These are phyloP conservation scores for Syncerus caffer DNA, from an alignment of 2,797 vertebrate species.

Conservation along the genomic window DNA sequence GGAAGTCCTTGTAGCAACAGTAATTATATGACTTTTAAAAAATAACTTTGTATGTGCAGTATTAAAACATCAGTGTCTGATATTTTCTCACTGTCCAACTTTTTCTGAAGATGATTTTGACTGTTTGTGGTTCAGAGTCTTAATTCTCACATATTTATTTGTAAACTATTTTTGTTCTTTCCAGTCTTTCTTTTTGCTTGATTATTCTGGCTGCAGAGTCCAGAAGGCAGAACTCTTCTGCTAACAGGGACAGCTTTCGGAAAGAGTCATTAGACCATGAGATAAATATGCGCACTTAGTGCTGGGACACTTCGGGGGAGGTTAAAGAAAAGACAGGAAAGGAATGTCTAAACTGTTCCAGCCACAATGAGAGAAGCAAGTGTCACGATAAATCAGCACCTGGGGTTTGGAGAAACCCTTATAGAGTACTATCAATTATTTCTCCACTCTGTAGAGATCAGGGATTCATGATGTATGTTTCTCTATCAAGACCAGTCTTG, in stretches of 20 bases:
- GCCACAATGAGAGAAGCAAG: neutral
- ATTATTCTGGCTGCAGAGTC: neutral
- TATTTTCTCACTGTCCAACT: neutral
- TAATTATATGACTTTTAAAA: conserved; percentile 13
- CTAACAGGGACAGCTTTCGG: neutral
- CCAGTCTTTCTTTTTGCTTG: neutral
- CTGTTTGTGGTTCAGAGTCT: neutral
- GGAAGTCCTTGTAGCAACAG: conserved; percentile 15
- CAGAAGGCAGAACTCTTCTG: neutral
- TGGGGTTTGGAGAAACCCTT: neutral
- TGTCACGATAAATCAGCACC: neutral
- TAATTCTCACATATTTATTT: conserved; percentile 27
- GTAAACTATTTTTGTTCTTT: neutral
- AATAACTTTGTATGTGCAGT: neutral
- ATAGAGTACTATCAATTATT: neutral
- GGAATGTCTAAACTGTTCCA: neutral
- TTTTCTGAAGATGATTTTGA: neutral
- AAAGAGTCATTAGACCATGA: neutral
- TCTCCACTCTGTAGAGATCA: neutral
- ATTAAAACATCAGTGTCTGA: neutral
- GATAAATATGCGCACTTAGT: neutral
- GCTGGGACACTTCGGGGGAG: neutral
- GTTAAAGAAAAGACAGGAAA: neutral
- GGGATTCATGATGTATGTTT: neutral
- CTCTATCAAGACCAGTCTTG: neutral